A percentile compares a stretch with the other conserved stretches of the same genome.
phyloP scores from a whole-genome alignment of 1,140 invertebrate genomes.

The Aphelinus certus region DNA sequence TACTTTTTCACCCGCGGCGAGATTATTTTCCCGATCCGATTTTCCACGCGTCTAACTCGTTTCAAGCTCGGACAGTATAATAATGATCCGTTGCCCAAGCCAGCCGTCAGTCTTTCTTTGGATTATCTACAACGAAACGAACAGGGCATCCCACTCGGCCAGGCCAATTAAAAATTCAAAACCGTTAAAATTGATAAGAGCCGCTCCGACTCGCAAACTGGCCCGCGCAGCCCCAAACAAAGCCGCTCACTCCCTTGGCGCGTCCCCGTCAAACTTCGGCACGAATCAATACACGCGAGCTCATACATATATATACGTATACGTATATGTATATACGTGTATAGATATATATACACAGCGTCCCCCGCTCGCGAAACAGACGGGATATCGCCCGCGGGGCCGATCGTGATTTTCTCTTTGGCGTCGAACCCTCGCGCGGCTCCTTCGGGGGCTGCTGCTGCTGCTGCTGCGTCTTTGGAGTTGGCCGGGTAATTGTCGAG shows the following conservation, averaged over 20 bases:
- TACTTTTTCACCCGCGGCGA: no score
- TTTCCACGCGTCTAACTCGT: no score
- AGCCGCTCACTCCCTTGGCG: background rate
- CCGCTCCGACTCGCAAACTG: no score
- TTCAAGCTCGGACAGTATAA: no score
- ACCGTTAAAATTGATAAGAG: no score
- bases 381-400: conserved; percentile 3
- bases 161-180: no score
- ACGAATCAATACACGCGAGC: background rate
- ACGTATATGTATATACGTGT: background rate
- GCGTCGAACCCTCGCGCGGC: background rate
- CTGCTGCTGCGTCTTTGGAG: background rate
- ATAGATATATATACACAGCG: background rate
- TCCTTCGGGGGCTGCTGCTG: background rate
- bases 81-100: no score
- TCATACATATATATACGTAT: background rate
- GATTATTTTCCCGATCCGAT: no score
- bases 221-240: background rate
- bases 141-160: no score
- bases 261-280: background rate
- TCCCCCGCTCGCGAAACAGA: no score
- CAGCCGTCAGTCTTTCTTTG: no score
- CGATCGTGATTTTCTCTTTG: conserved; percentile 14
- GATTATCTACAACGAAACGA: no score
- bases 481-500: conserved; percentile 16